phyloP scores from a whole-genome alignment of 2,113 vertebrate species.

The Xenopus borealis region DNA sequence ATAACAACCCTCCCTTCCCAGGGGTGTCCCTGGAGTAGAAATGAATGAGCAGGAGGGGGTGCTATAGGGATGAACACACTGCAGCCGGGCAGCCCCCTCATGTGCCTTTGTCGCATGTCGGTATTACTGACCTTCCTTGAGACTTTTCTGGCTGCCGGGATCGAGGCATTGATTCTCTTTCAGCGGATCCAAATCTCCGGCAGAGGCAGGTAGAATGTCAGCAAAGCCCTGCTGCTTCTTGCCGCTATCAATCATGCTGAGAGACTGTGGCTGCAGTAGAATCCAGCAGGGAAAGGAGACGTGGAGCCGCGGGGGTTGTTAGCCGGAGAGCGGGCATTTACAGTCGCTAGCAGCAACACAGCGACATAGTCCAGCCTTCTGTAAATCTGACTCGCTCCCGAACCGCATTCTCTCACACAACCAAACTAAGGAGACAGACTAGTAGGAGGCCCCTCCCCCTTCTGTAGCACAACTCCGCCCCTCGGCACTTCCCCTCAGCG shows the following conservation, averaged over 20 bases:
- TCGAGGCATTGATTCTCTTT: constrained; percentile 77
- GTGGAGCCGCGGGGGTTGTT: constrained; percentile 8
- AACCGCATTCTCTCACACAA: constrained; percentile 17
- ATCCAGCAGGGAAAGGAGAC: background rate
- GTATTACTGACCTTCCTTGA: constrained; percentile 75
- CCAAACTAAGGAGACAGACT: constrained; percentile 11
- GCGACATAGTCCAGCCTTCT: constrained; percentile 49
- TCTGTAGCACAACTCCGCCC: constrained; percentile 54
- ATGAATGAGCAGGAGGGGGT: no score
- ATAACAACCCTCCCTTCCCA: no score
- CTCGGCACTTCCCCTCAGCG: constrained; percentile 20
- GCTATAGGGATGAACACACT: constrained; percentile 18
- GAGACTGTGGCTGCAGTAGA: constrained; percentile 49
- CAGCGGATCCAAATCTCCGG: constrained; percentile 61
- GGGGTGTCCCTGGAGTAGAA: no score
- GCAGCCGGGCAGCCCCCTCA: constrained; percentile 7
- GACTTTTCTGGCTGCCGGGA: constrained; percentile 70
- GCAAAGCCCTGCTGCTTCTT: constrained; percentile 73
- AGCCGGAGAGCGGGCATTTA: constrained; percentile 1
- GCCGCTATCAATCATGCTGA: constrained; percentile 77
- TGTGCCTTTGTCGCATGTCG: constrained; percentile 17
- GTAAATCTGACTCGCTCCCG: constrained; percentile 44
- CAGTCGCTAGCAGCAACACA: constrained; percentile 32
- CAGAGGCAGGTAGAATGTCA: constrained; percentile 63
- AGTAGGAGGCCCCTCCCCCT: constrained; percentile 56